Percentiles rank a stretch among this genome's conserved stretches.
These are phyloP conservation scores for Nasua narica DNA, from an alignment of 2,797 vertebrate species.

Conservation along the genomic window DNA sequence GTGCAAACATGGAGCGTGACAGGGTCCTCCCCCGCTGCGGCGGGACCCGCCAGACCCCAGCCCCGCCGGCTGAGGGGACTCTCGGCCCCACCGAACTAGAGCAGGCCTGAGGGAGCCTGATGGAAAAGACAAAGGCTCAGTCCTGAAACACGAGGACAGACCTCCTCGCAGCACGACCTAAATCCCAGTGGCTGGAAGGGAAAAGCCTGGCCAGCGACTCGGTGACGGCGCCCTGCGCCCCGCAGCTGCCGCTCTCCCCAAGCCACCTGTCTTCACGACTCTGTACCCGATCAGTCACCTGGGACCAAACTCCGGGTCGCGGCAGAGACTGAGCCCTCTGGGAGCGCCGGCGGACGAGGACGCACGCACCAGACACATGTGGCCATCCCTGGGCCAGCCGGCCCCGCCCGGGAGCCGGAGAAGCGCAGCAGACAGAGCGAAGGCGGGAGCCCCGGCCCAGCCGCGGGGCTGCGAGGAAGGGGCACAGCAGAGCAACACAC, in stretches of 20 bases:
- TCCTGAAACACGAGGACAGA: fast-evolving
- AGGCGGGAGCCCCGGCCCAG: not conserved
- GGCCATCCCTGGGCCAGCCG: not conserved
- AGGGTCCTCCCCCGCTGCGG: fast-evolving
- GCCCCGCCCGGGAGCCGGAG: not conserved
- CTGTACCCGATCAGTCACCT: not conserved
- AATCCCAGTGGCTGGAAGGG: fast-evolving
- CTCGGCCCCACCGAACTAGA: fast-evolving
- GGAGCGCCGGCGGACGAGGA: not conserved
- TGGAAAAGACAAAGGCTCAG: not conserved
- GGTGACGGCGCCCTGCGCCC: fast-evolving
- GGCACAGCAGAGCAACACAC: not conserved
- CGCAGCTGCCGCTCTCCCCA: too few relatives aligned
- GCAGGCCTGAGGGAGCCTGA: not conserved
- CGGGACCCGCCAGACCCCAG: not conserved
- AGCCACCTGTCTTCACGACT: not conserved
- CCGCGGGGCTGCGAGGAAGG: not conserved
- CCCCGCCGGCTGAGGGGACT: fast-evolving
- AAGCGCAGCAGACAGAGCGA: not conserved
- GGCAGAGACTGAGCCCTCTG: fast-evolving
- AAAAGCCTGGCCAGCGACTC: not conserved
- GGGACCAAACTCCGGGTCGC: not conserved
- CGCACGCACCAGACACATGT: too few relatives aligned
- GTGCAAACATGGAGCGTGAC: fast-evolving
- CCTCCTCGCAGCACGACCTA: fast-evolving